Evolutionary conservation across 2,888 invertebrate species (phyloP), one percentile per base, ranked within the genome.

Genomic region (Cosmia pyralina): DNA sequence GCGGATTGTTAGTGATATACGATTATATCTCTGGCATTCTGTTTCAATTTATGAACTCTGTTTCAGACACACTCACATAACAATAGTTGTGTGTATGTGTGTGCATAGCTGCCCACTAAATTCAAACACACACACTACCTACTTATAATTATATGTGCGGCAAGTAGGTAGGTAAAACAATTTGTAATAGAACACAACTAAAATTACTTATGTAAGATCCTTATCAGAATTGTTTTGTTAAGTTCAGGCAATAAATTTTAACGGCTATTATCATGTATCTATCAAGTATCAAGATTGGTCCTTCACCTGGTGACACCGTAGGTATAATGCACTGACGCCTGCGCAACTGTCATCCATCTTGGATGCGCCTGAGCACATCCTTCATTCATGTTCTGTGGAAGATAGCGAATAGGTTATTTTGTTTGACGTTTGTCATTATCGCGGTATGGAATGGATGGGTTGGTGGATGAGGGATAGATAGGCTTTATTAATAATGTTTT

Each of bases 161-260:
- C 19, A 81, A 65, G 65, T 65, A 58, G 58, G 70, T 53, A 60
- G 69, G 48, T 64, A 53, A 53, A 52, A 69, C 70, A 83, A 81
- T 85, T 85, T 81, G 72, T 79, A 79, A 72, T 58, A 75, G 50
- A 68, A 78, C 69, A 70, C 68, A 72, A 81, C 66, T 59, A 84
- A 82, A 67, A 79, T 83, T 75, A 86, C 75, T 68, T 74, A 69
- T 76, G 70, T 83, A 59, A 84, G 86, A 85, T 84, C 48, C 58
- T 28, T 81, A 85, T 86, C 77, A 57, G 77, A 66, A 82, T 81
- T 86, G 87, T 86, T 86, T 85, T 75, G 81, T 78, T 79, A 81
- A 74, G 68, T 79, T 72, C 72, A 74, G 38, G 63, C 76, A 64
- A 86, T 85, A 86, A 81, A 86, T 85, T 77, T 68, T 67, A 76